Conservation (phyloP, 2,888 invertebrate species). For the Polyommatus iphigenia region DNA sequence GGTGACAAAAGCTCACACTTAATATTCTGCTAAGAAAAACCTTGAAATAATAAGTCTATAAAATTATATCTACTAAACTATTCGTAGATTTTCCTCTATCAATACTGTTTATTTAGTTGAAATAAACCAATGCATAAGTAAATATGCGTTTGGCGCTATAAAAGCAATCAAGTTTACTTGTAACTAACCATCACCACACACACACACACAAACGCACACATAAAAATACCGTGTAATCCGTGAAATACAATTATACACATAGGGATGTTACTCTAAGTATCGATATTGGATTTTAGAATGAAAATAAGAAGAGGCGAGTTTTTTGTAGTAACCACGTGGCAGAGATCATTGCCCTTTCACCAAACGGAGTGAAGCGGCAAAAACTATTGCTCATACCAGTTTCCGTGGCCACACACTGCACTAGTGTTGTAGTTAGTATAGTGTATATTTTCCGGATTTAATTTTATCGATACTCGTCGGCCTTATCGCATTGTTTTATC, state of each 20-base stretch:
- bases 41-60: too few species aligned
- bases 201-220: not conserved
- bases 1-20: too few species aligned
- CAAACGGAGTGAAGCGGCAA: not conserved
- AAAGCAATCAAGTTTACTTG: not conserved
- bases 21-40: too few species aligned
- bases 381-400: slow-evolving; percentile 1
- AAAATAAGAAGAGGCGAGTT: not conserved
- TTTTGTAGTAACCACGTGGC: not conserved
- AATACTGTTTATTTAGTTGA: not conserved
- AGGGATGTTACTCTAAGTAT: not conserved
- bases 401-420: not conserved
- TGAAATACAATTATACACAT: slow-evolving; percentile 3
- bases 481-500: slow-evolving; percentile 5
- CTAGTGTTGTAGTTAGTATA: not conserved
- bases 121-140: not conserved
- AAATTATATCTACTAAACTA: not conserved
- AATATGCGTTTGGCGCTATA: not conserved
- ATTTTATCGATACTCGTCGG: not conserved
- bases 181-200: not conserved
- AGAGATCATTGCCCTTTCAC: slow-evolving; percentile 12
- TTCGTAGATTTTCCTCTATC: not conserved
- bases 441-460: slow-evolving; percentile 9
- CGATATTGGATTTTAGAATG: not conserved
- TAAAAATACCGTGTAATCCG: not conserved